Base-by-base conservation (phyloP, 2,797 vertebrate species). In the Pitangus sulphuratus region DNA sequence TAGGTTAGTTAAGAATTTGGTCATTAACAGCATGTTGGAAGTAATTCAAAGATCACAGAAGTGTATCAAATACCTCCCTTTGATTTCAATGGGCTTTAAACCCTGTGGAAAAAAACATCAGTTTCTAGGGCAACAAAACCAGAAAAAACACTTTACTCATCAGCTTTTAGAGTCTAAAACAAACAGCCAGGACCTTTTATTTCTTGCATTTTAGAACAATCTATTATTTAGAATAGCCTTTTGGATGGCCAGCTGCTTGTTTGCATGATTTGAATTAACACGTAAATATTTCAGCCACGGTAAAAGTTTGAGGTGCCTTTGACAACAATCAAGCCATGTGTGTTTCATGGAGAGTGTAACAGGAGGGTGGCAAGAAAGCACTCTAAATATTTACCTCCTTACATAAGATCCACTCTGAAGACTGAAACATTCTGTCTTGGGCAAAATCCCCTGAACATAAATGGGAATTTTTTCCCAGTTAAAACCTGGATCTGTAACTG, bases 71-170 rank as follows among this genome's bases (percentile, higher is more conserved):
- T 24, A 81, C 45, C 44, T 75, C 62, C 64, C 66, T 92, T 93
- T 77, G 83, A 93, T 86, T 96, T 91, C 95, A 94, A 35, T 82
- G 80, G 62, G 74, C 89, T 93, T 82, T 79, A 88, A 93, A 93
- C 70, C 14, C 71, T 10, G 40, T 45, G 77, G 93, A 95, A 91
- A 90, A 89, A 47, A 93, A 74, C 79, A 80, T 57, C 72, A 87
- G 87, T 93, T 96, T 95, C 95, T 88, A 96, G 70, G 89, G 85
- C 91, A 93, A 95, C 91, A 92, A 93, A 88, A 88, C 42, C 65
- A 95, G 84, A 69, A 95, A 94, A 90, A 79, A 86, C 57, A 92
- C 57, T 87, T 89, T 78, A 33, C 82, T 87, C 68, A 61, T 75
- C 61, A 89, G 79, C 71, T 92, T 95, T 68, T 89, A 74, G 45